A percentile compares a stretch with the other conserved stretches of the same genome.
Evolutionary conservation across 2,797 vertebrate genomes (phyloP).

Genomic region (Luscinia megarhynchos): DNA sequence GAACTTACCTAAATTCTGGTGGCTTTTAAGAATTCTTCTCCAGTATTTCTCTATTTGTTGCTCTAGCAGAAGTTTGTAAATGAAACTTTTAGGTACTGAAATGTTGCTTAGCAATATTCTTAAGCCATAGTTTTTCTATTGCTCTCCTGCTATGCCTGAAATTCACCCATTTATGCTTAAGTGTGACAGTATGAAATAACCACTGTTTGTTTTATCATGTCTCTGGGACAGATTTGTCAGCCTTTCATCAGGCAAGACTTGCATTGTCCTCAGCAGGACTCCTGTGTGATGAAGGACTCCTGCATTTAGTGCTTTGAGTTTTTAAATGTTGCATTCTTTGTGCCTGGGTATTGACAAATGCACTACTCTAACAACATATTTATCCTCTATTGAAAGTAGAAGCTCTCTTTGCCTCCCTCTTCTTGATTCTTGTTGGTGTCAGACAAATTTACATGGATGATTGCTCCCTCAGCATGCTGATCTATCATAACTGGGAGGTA

Average conservation of each 20-base stretch:
- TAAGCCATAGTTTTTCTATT: background rate
- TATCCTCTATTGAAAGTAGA: constrained; percentile 31
- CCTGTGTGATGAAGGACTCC: background rate
- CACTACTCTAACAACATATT: background rate
- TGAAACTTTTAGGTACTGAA: background rate
- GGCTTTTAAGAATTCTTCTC: background rate
- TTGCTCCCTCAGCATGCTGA: constrained; percentile 47
- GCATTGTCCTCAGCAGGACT: background rate
- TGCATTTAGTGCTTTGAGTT: background rate
- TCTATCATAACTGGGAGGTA: constrained; percentile 27
- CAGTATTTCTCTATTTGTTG: background rate
- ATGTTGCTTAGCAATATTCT: constrained; percentile 28
- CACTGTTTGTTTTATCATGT: background rate
- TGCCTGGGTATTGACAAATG: constrained; percentile 25
- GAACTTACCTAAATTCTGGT: background rate
- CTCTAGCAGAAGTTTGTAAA: background rate
- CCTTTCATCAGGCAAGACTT: constrained; percentile 10
- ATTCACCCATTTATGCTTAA: constrained; percentile 27
- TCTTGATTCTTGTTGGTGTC: constrained; percentile 42
- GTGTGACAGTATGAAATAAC: constrained; percentile 14
- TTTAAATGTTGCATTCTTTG: background rate
- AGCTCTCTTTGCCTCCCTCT: background rate
- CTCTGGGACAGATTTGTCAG: constrained; percentile 14
- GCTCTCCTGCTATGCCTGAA: constrained; percentile 34
- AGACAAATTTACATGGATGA: constrained; percentile 62